Evolutionary conservation across 2,888 invertebrate genomes (phyloP).

Genomic region (Lydus trimaculatus): DNA sequence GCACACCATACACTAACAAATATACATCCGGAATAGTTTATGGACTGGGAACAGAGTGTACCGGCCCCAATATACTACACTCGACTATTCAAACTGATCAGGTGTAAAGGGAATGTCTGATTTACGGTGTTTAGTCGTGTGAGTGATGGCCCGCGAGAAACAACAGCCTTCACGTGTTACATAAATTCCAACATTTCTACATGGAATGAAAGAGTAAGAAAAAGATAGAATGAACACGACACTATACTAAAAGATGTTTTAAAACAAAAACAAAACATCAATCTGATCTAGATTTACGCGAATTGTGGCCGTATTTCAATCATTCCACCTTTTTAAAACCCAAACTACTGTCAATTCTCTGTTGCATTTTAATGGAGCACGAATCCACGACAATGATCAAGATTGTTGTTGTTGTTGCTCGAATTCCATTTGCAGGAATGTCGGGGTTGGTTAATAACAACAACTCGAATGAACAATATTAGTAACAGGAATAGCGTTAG

Average conservation of each 20-base stretch:
- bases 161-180: conserved; percentile 60
- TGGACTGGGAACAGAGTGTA: conserved; percentile 58
- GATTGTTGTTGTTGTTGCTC: background rate
- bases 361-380: background rate
- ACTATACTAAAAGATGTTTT: conserved; percentile 18
- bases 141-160: conserved; percentile 59
- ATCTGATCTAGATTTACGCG: conserved; percentile 21
- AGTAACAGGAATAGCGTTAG: conserved; percentile 47
- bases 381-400: background rate
- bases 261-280: conserved; percentile 5
- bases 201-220: conserved; percentile 20
- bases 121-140: conserved; percentile 56
- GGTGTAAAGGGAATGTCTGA: conserved; percentile 50
- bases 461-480: conserved; percentile 50
- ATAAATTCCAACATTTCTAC: conserved; percentile 52
- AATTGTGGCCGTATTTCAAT: conserved; percentile 8
- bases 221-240: conserved; percentile 25
- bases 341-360: background rate
- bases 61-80: conserved; percentile 31
- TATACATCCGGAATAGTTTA: conserved; percentile 56
- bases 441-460: conserved; percentile 46
- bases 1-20: conserved; percentile 55
- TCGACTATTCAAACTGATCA: background rate
- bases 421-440: conserved; percentile 18
- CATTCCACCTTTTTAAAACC: no score